Percentiles rank a stretch among this genome's conserved stretches.
Evolutionary conservation across 2,113 vertebrate genomes (phyloP).

Genomic region (Peucedramus taeniatus): DNA sequence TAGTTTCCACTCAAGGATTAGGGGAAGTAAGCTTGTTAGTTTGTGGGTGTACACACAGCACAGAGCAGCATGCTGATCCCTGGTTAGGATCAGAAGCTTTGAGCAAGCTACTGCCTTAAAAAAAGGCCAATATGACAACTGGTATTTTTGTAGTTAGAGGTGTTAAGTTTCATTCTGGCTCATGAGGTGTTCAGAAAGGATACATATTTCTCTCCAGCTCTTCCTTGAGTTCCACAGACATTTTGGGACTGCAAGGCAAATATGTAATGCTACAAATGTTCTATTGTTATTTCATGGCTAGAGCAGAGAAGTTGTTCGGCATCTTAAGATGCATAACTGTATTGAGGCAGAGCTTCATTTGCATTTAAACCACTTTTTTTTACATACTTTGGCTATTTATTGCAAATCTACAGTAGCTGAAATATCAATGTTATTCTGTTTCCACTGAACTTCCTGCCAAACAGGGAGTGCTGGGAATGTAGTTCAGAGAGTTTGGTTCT

Average conservation of each 20-base stretch:
- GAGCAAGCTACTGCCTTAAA: background rate
- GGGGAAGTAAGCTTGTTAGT: fast-evolving
- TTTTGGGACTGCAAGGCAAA: background rate
- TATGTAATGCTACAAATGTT: background rate
- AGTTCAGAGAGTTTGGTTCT: background rate
- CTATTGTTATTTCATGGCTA: background rate
- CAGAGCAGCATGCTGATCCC: background rate
- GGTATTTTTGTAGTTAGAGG: background rate
- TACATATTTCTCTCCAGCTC: background rate
- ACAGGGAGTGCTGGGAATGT: background rate
- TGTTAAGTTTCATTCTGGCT: background rate
- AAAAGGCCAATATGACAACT: background rate
- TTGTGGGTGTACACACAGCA: background rate
- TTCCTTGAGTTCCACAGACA: background rate
- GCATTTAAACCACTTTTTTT: background rate
- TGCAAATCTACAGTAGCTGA: background rate
- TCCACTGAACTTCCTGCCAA: background rate
- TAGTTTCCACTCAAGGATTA: background rate
- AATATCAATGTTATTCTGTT: background rate
- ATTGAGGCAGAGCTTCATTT: background rate
- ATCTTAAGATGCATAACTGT: background rate
- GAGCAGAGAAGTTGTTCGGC: background rate
- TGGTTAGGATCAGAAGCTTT: background rate
- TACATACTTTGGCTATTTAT: background rate
- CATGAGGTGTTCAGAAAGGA: background rate